Evolutionary conservation across 1,140 invertebrate species (phyloP).

Genomic region (Nebria ingens): DNA sequence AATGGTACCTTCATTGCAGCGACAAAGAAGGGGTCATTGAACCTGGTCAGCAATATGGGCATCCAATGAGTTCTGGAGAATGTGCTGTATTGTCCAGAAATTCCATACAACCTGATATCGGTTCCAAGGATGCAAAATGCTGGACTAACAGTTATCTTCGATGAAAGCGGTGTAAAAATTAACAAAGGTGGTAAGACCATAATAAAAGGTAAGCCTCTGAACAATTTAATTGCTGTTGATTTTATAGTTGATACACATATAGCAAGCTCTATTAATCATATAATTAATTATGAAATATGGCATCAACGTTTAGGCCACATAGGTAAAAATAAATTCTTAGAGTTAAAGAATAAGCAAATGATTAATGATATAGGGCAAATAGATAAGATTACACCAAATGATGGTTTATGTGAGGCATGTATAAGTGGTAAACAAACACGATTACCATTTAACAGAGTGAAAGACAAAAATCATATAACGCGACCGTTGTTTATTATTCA

Average conservation of each 20-base stretch:
- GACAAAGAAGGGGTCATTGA: no score
- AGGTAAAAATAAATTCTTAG: background rate
- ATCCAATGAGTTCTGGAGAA: no score
- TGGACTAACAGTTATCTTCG: background rate
- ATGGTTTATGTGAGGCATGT: constrained; percentile 10
- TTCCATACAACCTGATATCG: background rate
- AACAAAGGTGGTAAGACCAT: no score
- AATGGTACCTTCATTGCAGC: no score
- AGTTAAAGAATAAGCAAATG: background rate
- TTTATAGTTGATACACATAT: constrained; percentile 9
- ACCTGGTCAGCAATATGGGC: no score
- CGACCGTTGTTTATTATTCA: background rate
- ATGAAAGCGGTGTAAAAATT: background rate
- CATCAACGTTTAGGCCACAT: background rate
- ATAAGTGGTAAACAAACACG: background rate
- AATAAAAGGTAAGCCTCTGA: background rate
- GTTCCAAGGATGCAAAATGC: background rate
- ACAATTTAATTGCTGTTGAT: background rate
- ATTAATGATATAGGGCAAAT: background rate
- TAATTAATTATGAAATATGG: background rate
- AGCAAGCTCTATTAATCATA: background rate
- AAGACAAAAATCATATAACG: background rate
- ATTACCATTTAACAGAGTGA: constrained; percentile 20
- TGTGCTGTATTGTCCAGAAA: background rate
- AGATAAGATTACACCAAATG: background rate